These are phyloP conservation scores for Eristalis arbustorum DNA, from an alignment of 2,888 invertebrate species.

Conservation along the genomic window DNA sequence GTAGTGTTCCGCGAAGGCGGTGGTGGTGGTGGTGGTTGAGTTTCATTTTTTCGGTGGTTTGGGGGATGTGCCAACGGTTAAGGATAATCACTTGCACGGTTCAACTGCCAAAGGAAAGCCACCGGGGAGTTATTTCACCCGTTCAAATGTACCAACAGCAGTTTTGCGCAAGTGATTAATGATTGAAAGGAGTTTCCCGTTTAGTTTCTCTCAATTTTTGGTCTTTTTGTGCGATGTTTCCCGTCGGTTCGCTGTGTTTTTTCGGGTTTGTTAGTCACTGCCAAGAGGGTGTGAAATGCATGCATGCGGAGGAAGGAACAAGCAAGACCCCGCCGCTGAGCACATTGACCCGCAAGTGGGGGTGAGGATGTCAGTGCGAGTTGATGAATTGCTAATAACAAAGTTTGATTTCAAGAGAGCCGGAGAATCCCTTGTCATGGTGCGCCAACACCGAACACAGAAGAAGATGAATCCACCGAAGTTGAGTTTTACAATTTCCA, in stretches of 20 bases:
- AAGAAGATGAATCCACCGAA: too few relatives aligned
- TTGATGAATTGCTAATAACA: slow-evolving; percentile 40
- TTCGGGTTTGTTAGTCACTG: background rate
- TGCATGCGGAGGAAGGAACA: background rate
- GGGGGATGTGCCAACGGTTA: slow-evolving; percentile 49
- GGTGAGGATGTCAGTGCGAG: slow-evolving; percentile 3
- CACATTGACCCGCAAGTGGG: slow-evolving; percentile 39
- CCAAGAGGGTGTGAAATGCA: background rate
- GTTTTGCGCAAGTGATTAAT: slow-evolving; percentile 63
- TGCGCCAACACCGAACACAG: too few relatives aligned
- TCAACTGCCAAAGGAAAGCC: slow-evolving; percentile 33
- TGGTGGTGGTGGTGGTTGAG: too few relatives aligned
- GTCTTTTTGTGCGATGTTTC: background rate
- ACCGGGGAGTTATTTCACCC: slow-evolving; percentile 50
- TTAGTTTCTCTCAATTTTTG: background rate
- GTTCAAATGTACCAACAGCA: slow-evolving; percentile 45
- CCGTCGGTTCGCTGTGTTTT: background rate
- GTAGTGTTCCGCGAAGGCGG: background rate
- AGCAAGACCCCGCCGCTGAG: background rate
- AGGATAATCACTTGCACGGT: slow-evolving; percentile 61
- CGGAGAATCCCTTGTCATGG: background rate
- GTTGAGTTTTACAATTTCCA: too few relatives aligned
- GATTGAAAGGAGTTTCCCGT: slow-evolving; percentile 42
- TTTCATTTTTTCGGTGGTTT: slow-evolving; percentile 3
- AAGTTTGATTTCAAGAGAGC: background rate